Conservation (phyloP, 2,888 invertebrate species). For the Mamestra brassicae region DNA sequence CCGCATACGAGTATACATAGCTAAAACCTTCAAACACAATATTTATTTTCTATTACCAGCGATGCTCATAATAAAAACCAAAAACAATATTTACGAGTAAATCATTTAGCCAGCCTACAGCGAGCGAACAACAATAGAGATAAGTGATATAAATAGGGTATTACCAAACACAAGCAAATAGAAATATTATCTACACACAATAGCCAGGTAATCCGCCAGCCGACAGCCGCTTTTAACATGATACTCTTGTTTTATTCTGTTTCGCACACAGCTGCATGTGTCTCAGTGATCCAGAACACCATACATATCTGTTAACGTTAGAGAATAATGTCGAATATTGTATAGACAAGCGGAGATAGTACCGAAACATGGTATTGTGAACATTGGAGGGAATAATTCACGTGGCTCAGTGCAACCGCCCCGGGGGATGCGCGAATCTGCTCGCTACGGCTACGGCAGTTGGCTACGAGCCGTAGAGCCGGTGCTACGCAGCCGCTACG, state of each 20-base stretch:
- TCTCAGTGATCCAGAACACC: constrained; percentile 5
- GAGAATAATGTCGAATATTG: constrained; percentile 12
- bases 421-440: constrained; percentile 80
- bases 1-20: background rate
- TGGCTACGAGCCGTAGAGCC: constrained; percentile 83
- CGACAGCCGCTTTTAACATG: constrained; percentile 45
- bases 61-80: background rate
- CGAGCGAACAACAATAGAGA: constrained; percentile 33
- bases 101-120: constrained; percentile 21
- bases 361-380: constrained; percentile 65
- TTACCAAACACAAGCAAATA: constrained; percentile 50
- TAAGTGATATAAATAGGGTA: constrained; percentile 60
- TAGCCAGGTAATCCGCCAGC: constrained; percentile 47
- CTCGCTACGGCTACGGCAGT: constrained; percentile 82
- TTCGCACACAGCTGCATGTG: constrained; percentile 32
- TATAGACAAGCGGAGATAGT: constrained; percentile 68
- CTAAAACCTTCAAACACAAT: background rate
- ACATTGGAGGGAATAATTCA: constrained; percentile 71
- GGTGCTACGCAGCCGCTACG: constrained; percentile 81
- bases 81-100: constrained; percentile 32
- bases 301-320: constrained; percentile 32
- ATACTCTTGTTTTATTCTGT: constrained; percentile 49
- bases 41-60: background rate
- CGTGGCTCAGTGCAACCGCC: constrained; percentile 73
- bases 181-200: constrained; percentile 50